phyloP scores from a whole-genome alignment of 2,888 invertebrate species.

The Andricus curvator region DNA sequence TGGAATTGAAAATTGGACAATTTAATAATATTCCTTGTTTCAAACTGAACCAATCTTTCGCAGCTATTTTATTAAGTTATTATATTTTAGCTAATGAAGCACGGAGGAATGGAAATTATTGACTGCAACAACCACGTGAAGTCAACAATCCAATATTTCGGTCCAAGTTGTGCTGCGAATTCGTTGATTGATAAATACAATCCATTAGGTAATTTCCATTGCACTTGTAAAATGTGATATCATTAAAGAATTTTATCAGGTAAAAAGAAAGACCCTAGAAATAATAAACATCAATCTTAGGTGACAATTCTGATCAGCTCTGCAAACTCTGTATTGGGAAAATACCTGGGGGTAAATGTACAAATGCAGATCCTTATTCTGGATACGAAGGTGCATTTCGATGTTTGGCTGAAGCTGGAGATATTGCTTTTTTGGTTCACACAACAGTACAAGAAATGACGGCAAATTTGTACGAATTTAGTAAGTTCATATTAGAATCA shows the following conservation, averaged over 20 bases:
- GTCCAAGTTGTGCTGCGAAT: constrained; percentile 95
- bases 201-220: constrained; percentile 84
- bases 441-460: constrained; percentile 89
- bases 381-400: constrained; percentile 95
- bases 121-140: constrained; percentile 99
- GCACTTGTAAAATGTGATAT: not conserved
- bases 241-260: too few relatives aligned
- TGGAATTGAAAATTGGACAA: too few relatives aligned
- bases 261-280: not conserved
- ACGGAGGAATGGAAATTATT: constrained; percentile 89
- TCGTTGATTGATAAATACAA: constrained; percentile 94
- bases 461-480: constrained; percentile 81
- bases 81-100: constrained; percentile 85
- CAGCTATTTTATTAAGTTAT: constrained; percentile 54
- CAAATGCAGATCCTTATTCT: constrained; percentile 91
- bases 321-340: constrained; percentile 92
- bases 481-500: constrained; percentile 75
- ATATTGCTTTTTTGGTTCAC: constrained; percentile 94
- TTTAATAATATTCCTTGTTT: not conserved
- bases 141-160: constrained; percentile 93
- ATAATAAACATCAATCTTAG: constrained; percentile 76
- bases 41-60: not conserved
- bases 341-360: constrained; percentile 88
- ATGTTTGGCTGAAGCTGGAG: constrained; percentile 91
- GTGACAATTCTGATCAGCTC: constrained; percentile 85